Base-by-base conservation (phyloP, 2,888 invertebrate genomes). In the Chesias legatella region DNA sequence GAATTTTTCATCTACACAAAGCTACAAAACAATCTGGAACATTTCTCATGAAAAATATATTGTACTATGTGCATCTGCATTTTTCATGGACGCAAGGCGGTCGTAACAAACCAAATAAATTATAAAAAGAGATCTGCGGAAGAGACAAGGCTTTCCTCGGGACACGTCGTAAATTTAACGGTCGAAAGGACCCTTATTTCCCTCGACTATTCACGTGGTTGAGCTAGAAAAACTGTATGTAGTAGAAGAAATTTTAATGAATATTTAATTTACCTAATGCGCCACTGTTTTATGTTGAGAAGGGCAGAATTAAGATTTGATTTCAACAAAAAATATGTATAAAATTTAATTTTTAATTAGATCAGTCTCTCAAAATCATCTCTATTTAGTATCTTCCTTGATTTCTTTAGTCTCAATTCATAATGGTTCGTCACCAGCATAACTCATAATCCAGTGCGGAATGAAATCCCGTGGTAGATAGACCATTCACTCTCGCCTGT, bases 141-240 rank as follows among this genome's bases (percentile, higher is more conserved):
- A 65, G 69, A 79, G 81, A 81, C 80, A 75, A 73, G 75, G 76
- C 75, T 82, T 79, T 81, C 58, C 73, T 65, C 63, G 79, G 77
- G 82, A 84, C 83, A 80, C 74, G 81, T 83, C 85, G 85, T 86
- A 86, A 86, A 86, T 86, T 86, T 84, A 80, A 85, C 83, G 83
- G 82, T 72, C 77, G 79, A 79, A 79, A 70, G 72, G 76, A 69
- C 79, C 76, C 82, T 80, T 80, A 84, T 82, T 85, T 84, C 79
- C 81, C 78, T 63, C 62, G 75, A 63, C 74, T 75, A 75, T 78
- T 74, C 78, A 72, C 70, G 74, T 74, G 78, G 78, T 76, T 74
- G 73, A 74, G 67, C 69, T 66, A 62, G 73, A 72, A 69, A 75
- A 79, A 83, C 79, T 78, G 76, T 75, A 63, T 56, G 66, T 65